Evolutionary conservation across 2,888 invertebrate genomes (phyloP).

Genomic region (Lordiphosa fenestrarum): DNA sequence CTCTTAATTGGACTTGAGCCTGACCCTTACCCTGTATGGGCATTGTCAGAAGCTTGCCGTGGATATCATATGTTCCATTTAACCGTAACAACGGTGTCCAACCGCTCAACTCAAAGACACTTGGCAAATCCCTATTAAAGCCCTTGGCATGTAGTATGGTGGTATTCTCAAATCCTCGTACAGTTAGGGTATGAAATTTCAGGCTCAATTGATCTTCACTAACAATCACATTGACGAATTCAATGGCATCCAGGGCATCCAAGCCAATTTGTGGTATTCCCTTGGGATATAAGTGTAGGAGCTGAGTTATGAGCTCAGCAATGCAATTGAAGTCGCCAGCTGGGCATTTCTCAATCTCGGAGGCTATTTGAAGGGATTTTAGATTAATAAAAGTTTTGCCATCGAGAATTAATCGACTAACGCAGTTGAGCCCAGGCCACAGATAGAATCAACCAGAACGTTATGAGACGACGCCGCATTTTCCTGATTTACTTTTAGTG

Average conservation of each 20-base stretch:
- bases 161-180: constrained; percentile 51
- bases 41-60: constrained; percentile 77
- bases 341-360: constrained; percentile 52
- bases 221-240: constrained; percentile 47
- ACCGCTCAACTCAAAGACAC: constrained; percentile 23
- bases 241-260: constrained; percentile 44
- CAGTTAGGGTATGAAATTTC: constrained; percentile 46
- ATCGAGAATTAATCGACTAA: constrained; percentile 24
- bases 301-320: constrained; percentile 42
- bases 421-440: constrained; percentile 33
- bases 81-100: constrained; percentile 49
- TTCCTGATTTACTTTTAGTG: background rate
- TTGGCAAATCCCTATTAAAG: constrained; percentile 52
- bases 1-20: constrained; percentile 54
- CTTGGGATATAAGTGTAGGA: constrained; percentile 56
- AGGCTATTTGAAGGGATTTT: constrained; percentile 3
- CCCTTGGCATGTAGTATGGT: constrained; percentile 56
- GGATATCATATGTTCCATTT: constrained; percentile 71
- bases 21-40: constrained; percentile 77
- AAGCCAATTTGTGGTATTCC: constrained; percentile 60
- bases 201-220: constrained; percentile 51
- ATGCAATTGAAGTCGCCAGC: constrained; percentile 61
- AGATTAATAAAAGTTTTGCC: background rate
- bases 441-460: constrained; percentile 3
- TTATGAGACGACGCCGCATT: constrained; percentile 9